These are phyloP conservation scores for Crepidodera aurea DNA, from an alignment of 2,888 invertebrate genomes.

Conservation along the genomic window DNA sequence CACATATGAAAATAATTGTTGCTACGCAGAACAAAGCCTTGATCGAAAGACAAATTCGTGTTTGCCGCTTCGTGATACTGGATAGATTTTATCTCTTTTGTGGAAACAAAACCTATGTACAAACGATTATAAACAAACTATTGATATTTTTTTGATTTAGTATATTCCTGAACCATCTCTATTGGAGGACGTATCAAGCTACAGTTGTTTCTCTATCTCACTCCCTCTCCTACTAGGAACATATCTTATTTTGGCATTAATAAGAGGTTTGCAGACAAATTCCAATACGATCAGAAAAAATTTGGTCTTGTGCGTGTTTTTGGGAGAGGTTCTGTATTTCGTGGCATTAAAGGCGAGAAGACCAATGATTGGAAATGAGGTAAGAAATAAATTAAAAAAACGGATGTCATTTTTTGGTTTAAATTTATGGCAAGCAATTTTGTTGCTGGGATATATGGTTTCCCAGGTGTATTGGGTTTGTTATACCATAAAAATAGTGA, in stretches of 20 bases:
- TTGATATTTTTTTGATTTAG: too few species aligned
- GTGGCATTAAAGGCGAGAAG: conserved; percentile 85
- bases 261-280: conserved; percentile 85
- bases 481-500: too few species aligned
- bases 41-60: too few species aligned
- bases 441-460: too few species aligned
- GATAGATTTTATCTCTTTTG: too few species aligned
- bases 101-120: too few species aligned
- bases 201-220: conserved; percentile 86
- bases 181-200: conserved; percentile 86
- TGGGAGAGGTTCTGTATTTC: conserved; percentile 85
- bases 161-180: conserved; percentile 88
- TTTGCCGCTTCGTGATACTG: too few species aligned
- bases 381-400: conserved; percentile 54
- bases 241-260: conserved; percentile 80
- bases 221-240: conserved; percentile 81
- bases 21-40: too few species aligned
- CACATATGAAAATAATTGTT: too few species aligned
- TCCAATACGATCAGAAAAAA: conserved; percentile 95
- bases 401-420: too few species aligned
- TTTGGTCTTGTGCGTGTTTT: conserved; percentile 87
- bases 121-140: too few species aligned
- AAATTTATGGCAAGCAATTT: too few species aligned
- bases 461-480: conserved; percentile 1
- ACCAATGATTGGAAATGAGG: conserved; percentile 84